These are phyloP conservation scores for Rhynchonycteris naso DNA, from an alignment of 2,797 vertebrate species.

Conservation along the genomic window DNA sequence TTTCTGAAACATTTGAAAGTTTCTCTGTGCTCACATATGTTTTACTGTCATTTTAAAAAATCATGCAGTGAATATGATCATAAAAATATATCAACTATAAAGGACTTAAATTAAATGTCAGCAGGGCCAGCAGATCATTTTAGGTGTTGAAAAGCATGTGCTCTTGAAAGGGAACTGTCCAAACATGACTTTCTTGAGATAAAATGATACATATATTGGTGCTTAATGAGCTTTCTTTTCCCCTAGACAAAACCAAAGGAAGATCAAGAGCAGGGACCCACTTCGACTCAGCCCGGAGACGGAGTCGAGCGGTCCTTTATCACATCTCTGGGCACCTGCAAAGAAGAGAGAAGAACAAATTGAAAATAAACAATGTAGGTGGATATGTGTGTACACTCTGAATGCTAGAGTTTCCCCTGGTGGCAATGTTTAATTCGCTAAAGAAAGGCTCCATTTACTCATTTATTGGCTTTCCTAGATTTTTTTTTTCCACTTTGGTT, in stretches of 20 bases:
- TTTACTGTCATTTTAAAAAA: conserved; percentile 18
- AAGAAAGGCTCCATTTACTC: conserved; percentile 60
- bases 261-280: conserved; percentile 92
- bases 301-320: conserved; percentile 95
- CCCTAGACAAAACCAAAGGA: conserved; percentile 92
- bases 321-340: conserved; percentile 98
- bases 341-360: conserved; percentile 96
- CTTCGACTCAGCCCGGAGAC: conserved; percentile 91
- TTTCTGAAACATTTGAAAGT: not conserved
- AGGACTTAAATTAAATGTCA: not conserved
- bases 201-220: conserved; percentile 60
- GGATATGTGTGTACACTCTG: not conserved
- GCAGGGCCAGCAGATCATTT: not conserved
- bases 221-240: conserved; percentile 80
- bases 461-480: conserved; percentile 54
- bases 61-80: not conserved
- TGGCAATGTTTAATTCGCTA: conserved; percentile 26
- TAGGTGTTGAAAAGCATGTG: not conserved
- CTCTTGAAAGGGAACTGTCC: not conserved
- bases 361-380: conserved; percentile 98
- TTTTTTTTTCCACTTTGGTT: conserved; percentile 47
- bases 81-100: not conserved
- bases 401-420: not conserved
- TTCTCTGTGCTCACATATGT: not conserved
- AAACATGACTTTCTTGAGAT: conserved; percentile 19